Conservation (phyloP, 2,113 vertebrate species). For the Laticauda colubrina region DNA sequence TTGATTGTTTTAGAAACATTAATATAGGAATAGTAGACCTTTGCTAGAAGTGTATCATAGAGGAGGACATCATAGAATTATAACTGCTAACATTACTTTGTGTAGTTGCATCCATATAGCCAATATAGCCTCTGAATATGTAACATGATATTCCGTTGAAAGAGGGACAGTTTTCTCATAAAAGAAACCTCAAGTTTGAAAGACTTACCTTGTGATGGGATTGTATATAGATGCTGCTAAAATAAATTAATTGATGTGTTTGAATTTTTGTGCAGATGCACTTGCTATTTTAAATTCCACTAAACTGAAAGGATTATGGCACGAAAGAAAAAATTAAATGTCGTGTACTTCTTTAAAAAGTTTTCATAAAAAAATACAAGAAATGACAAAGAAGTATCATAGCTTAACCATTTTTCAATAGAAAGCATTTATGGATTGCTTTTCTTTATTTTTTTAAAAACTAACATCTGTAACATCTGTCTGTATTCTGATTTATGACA, state of each 20-base stretch:
- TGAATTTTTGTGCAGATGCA: not conserved
- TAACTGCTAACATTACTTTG: not conserved
- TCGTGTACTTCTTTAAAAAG: not conserved
- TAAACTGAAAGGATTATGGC: not conserved
- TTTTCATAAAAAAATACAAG: not conserved
- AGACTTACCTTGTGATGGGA: not conserved
- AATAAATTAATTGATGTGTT: not conserved
- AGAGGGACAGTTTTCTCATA: not conserved
- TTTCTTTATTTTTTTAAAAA: not conserved
- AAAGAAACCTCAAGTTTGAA: not conserved
- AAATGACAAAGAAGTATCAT: not conserved
- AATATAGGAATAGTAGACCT: not conserved
- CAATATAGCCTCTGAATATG: not conserved
- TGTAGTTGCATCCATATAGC: not conserved
- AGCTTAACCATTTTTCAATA: not conserved
- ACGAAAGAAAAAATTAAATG: not conserved
- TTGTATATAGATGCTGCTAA: not conserved
- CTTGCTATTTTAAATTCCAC: not conserved
- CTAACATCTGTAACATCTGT: not conserved
- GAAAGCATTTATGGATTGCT: not conserved
- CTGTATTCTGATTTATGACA: not conserved
- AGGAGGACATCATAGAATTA: not conserved
- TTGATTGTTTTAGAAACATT: not conserved
- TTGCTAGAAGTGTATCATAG: not conserved
- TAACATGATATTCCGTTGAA: not conserved